phyloP scores from a whole-genome alignment of 2,113 vertebrate genomes.

The Muntiacus muntjak region DNA sequence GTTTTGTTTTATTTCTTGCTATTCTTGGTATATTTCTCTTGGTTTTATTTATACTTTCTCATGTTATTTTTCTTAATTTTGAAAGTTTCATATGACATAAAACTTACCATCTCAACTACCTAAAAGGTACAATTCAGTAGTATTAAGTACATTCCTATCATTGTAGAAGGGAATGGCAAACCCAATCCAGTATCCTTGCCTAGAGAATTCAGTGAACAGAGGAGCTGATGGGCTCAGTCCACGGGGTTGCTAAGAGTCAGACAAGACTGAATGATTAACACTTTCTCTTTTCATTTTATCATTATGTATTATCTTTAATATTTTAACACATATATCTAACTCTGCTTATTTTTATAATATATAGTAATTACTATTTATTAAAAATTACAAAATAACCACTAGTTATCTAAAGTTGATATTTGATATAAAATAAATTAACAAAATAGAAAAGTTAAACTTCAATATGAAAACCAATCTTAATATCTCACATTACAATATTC shows the following conservation, averaged over 20 bases:
- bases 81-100: not conserved
- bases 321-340: not conserved
- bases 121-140: not conserved
- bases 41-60: not conserved
- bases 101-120: not conserved
- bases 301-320: not conserved
- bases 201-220: not conserved
- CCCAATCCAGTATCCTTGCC: not conserved
- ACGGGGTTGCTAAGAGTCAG: not conserved
- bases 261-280: not conserved
- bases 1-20: not conserved
- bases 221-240: not conserved
- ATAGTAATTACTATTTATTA: not conserved
- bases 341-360: not conserved
- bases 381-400: not conserved
- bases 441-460: not conserved
- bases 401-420: not conserved
- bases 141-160: not conserved
- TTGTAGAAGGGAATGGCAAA: not conserved
- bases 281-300: not conserved
- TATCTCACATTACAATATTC: not conserved
- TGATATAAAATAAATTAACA: not conserved
- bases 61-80: not conserved
- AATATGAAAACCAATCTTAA: not conserved
- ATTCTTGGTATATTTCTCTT: not conserved